Evolutionary conservation across 2,888 invertebrate species (phyloP), one percentile per base, ranked within the genome.

Genomic region (Scaptodrosophila latifasciaeformis): DNA sequence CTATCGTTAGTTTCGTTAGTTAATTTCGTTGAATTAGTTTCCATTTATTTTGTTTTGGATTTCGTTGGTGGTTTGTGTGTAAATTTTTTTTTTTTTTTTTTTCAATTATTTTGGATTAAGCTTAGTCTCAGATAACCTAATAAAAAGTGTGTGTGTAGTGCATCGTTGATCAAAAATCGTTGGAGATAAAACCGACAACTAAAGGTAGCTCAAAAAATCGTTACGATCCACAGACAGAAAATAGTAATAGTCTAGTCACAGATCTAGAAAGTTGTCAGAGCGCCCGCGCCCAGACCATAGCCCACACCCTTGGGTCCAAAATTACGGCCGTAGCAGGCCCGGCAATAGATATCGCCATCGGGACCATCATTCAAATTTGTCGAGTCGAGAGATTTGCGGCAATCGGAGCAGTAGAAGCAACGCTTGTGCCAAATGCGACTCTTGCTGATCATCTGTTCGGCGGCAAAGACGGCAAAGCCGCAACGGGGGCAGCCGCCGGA

Each of bases 361-460:
- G 97, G 96, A 67, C 93, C 96, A 82, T 96, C 96, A 84, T 94
- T 95, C 76, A 95, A 89, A 84, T 93, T 95, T 82, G 95, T 95
- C 71, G 96, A 96, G 88, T 96, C 96, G 85, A 94, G 89, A 74
- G 95, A 95, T 87, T 92, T 92, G 81, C 92, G 91, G 87, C 96
- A 96, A 75, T 93, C 94, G 47, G 90, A 91, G 87, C 97, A 97
- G 87, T 92, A 92, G 91, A 97, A 97, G 89, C 97, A 97, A 72
- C 93, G 88, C 87, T 92, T 96, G 89, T 98, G 97, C 95, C 95
- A 96, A 82, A 93, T 89, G 84, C 93, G 92, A 87, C 93, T 94
- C 88, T 95, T 96, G 88, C 96, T 96, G 88, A 96, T 91, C 93
- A 96, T 96, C 87, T 96, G 95, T 89, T 98, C 98, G 50, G 98